Conservation (phyloP, 1,140 invertebrate species). For the Alviniconcha marisindica region DNA sequence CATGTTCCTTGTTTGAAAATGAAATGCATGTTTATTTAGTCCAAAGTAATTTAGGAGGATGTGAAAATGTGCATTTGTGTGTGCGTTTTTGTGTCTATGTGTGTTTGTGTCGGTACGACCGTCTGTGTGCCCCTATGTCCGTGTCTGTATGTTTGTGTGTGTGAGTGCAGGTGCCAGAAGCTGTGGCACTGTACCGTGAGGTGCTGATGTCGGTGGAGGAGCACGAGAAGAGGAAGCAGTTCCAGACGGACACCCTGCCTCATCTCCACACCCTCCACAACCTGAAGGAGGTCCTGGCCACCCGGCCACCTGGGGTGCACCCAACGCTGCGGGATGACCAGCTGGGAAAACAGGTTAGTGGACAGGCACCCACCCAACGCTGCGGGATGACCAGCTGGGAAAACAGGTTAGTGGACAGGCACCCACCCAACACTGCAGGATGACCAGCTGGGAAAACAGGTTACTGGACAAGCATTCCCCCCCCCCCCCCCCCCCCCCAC, state of each 20-base stretch:
- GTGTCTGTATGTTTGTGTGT: not conserved
- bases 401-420: slow-evolving; percentile 73
- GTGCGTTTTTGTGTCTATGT: not conserved
- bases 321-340: slow-evolving; percentile 79
- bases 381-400: slow-evolving; percentile 78
- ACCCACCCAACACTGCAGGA: slow-evolving; percentile 80
- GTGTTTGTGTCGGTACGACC: not conserved
- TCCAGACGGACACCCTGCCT: slow-evolving; percentile 81
- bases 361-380: slow-evolving; percentile 77
- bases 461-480: slow-evolving; percentile 63
- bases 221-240: slow-evolving; percentile 78
- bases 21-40: too few relatives aligned
- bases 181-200: slow-evolving; percentile 81
- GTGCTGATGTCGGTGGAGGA: slow-evolving; percentile 80
- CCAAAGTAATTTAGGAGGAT: not conserved
- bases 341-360: slow-evolving; percentile 75
- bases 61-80: not conserved
- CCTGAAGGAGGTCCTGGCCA: slow-evolving; percentile 77
- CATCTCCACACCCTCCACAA: slow-evolving; percentile 85
- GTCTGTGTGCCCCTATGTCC: too few relatives aligned
- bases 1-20: too few relatives aligned
- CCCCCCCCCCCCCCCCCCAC: too few relatives aligned
- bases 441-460: slow-evolving; percentile 76
- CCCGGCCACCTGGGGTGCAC: slow-evolving; percentile 69
- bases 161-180: slow-evolving; percentile 75